phyloP scores from a whole-genome alignment of 2,113 vertebrate species.

The Melanostigma gelatinosum region DNA sequence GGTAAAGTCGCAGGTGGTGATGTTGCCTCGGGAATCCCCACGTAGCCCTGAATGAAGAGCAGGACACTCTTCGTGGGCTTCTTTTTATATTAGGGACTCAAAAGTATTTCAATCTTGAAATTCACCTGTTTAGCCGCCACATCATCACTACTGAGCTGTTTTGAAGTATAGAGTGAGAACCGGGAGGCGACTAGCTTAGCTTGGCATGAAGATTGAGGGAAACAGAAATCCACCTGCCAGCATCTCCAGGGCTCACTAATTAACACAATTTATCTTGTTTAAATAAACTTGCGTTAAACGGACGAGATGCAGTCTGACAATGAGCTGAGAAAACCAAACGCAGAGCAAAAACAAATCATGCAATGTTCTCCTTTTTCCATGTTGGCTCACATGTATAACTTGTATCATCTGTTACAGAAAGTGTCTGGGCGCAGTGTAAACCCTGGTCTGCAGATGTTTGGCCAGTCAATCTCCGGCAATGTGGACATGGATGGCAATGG shows the following conservation, averaged over 20 bases:
- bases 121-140: not conserved
- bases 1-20: conserved; percentile 38
- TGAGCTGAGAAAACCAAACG: not conserved
- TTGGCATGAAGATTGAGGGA: not conserved
- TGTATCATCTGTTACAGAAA: conserved; percentile 84
- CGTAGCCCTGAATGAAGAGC: not conserved
- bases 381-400: conserved; percentile 31
- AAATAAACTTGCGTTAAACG: not conserved
- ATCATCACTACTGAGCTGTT: not conserved
- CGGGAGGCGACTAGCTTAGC: not conserved
- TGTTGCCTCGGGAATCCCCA: not conserved
- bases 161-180: not conserved
- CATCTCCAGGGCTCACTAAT: conserved; percentile 10
- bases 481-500: conserved; percentile 98
- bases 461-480: conserved; percentile 95
- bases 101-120: not conserved
- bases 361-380: conserved; percentile 38
- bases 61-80: conserved; percentile 1
- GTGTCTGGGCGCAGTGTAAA: conserved; percentile 88
- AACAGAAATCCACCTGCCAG: not conserved
- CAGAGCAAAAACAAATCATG: not conserved
- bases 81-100: not conserved
- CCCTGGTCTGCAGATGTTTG: conserved; percentile 93
- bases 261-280: conserved; percentile 8
- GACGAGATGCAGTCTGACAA: not conserved